phyloP scores from a whole-genome alignment of 2,888 invertebrate genomes.

The Agrochola lota region DNA sequence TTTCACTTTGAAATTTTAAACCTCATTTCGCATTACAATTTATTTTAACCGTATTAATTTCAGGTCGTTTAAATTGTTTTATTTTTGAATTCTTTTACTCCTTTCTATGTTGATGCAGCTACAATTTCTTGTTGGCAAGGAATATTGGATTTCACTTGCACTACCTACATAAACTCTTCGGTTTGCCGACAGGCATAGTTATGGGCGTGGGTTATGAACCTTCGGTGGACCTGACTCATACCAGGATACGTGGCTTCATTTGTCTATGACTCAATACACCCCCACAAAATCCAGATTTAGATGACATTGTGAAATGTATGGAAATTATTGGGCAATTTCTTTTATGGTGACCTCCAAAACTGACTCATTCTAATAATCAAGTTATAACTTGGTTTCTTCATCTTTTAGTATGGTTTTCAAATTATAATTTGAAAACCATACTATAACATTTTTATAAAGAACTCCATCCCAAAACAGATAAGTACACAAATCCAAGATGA shows the following conservation, averaged over 20 bases:
- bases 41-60: conserved; percentile 53
- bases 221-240: conserved; percentile 75
- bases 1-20: conserved; percentile 57
- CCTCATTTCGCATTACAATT: conserved; percentile 53
- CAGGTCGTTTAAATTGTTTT: conserved; percentile 25
- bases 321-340: conserved; percentile 57
- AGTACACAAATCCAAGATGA: conserved; percentile 16
- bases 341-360: conserved; percentile 30
- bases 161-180: conserved; percentile 66
- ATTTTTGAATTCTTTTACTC: conserved; percentile 36
- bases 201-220: conserved; percentile 75
- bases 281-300: conserved; percentile 68
- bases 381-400: too few species aligned
- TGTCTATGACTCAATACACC: conserved; percentile 78
- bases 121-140: conserved; percentile 53
- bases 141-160: conserved; percentile 70
- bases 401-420: too few species aligned
- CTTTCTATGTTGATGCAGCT: conserved; percentile 33
- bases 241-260: conserved; percentile 73
- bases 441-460: not conserved
- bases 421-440: not conserved
- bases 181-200: conserved; percentile 57
- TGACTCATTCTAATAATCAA: conserved; percentile 11
- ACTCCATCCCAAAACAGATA: conserved; percentile 23
- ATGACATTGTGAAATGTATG: conserved; percentile 61